A percentile compares a stretch with the other conserved stretches of the same genome.
These are phyloP conservation scores for Galeopterus variegatus DNA, from an alignment of 2,113 vertebrate genomes.

Conservation along the genomic window DNA sequence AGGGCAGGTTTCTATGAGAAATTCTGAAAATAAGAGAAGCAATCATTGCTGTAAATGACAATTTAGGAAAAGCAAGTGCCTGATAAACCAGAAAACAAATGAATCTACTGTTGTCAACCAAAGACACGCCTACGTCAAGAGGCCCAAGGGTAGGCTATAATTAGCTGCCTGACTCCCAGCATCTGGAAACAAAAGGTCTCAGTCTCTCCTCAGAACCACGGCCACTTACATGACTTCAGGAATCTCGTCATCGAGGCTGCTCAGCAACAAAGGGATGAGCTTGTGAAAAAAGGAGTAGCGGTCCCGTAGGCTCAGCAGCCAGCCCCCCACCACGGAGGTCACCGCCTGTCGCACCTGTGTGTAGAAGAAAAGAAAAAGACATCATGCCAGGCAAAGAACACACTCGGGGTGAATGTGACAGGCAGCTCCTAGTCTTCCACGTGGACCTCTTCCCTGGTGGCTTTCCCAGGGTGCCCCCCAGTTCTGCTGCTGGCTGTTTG, in stretches of 20 bases:
- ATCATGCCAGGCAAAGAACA: not conserved
- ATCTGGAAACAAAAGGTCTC: not conserved
- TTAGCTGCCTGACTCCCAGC: not conserved
- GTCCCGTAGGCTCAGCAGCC: slow-evolving; percentile 94
- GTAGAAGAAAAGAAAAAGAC: not conserved
- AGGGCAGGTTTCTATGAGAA: rapidly evolving
- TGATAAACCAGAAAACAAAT: not conserved
- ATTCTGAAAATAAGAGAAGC: not conserved
- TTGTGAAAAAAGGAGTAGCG: slow-evolving; percentile 98
- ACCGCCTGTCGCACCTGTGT: slow-evolving; percentile 93
- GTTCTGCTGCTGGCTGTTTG: not conserved
- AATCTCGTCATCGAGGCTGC: slow-evolving; percentile 93
- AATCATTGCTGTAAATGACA: rapidly evolving
- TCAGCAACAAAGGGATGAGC: slow-evolving; percentile 95
- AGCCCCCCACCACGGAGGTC: slow-evolving; percentile 92
- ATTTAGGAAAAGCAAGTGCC: not conserved
- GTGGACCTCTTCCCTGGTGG: not conserved
- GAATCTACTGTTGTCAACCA: too few relatives aligned
- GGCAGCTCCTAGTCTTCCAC: too few relatives aligned
- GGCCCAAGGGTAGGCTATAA: not conserved
- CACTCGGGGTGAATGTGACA: not conserved
- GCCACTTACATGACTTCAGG: slow-evolving; percentile 92
- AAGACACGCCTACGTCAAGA: too few relatives aligned
- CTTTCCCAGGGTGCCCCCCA: not conserved
- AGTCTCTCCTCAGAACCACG: not conserved